Evolutionary conservation across 1,140 invertebrate species (phyloP), one percentile per base, ranked within the genome.

Genomic region (Mesaphorura yosii): DNA sequence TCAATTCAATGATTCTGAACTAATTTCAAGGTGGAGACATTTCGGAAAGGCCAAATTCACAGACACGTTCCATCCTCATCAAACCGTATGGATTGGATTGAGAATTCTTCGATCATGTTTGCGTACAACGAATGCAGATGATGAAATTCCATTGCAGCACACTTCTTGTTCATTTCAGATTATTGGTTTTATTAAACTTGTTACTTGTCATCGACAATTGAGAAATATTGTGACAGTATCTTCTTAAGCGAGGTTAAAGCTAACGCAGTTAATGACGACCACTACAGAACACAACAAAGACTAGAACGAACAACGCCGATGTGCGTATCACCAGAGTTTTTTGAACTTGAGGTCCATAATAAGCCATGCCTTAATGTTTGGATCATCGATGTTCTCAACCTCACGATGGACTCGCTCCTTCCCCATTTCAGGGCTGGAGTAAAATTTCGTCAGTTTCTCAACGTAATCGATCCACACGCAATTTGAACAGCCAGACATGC

Each of bases 391-490:
- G 62, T 78, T 80, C 23, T 81, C 78, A 4, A 96, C 81, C 42
- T 82, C 78, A 64, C 83, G 74, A 34, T 77, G 71, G 14, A 86
- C 76, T 57, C 77, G 76, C 44, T 80, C 76, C 5, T 77, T 77
- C 17, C 78, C 81, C 10, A 57, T 2, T 29, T 25, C 17, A 1
- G 60, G 44, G 57, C 80, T 73, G 48, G 76, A 70, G 60, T 86
- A 80, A 44, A 81, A 74, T 40, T 79, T 71, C 15, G 75, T 76
- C 17, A 96, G 59, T 53, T 84, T 78, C 63, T 92, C 82, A 0
- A 88, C 90, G 73, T 94, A 96, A 28, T 84, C 75, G 38, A 96
- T 81, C 83, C 88, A 97, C 15, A 96, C 91, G 70, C 92, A 97
- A 67, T 95, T 94, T 1, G 81, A 73, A 74, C 92, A 96, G 1